Evolutionary conservation across 2,888 invertebrate genomes (phyloP), one percentile per base, ranked within the genome.

Genomic region (Beris chalybata): DNA sequence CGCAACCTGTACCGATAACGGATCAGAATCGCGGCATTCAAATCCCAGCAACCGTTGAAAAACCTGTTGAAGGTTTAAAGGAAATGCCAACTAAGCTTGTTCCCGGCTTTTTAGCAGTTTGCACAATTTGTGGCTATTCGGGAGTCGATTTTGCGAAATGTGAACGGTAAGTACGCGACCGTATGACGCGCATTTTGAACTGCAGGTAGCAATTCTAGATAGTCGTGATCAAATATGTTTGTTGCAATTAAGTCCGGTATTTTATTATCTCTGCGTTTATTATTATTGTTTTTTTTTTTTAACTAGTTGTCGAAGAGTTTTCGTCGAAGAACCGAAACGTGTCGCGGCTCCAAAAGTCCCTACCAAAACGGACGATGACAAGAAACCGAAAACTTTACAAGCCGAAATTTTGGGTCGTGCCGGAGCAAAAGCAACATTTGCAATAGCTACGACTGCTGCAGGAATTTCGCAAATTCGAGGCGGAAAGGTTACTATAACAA

Each of bases 71-170:
- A 9, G 81, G 81, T n/a, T 80, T 82, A 53, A 85, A 87, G 4
- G 86, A 87, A 68, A 84, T 85, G 3, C 84, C 85, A 38, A 86
- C 89, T 4, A 86, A 87, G 72, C 84, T 83, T 70, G 84, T 90
- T 38, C 86, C 87, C 45, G 92, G 92, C 59, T 88, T 86, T 82
- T 81, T 89, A 71, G 92, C 92, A 6, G 85, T 94, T 2, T 95
- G 95, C 79, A 86, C 86, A 70, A 84, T 85, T 71, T 95, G 95
- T 78, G 94, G 94, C 15, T 88, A 89, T 75, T 85, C 88, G 54
- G 92, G 92, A 61, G 84, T 85, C 73, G 89, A 93, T 78, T 91
- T 93, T 77, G 89, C 87, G 72, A 86, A 86, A 69, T 95, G 95
- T 81, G 87, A 89, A 79, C 81, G 88, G 88, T 83, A 75, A 45